These are phyloP conservation scores for Scaptomyza flava DNA, from an alignment of 2,888 invertebrate genomes.

Conservation along the genomic window DNA sequence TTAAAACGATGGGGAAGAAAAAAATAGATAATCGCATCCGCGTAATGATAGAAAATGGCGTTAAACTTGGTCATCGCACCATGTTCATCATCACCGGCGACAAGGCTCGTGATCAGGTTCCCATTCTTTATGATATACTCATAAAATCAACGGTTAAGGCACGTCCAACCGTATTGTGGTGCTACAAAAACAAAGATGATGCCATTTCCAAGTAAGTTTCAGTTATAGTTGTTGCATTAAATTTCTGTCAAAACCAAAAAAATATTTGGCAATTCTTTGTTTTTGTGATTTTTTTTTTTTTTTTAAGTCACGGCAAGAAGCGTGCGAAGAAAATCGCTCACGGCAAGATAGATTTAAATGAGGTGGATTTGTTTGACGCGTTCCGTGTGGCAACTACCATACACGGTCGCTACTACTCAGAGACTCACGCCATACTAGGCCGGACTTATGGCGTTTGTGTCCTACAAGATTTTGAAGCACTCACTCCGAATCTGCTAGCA, in stretches of 20 bases:
- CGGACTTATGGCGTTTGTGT: conserved; percentile 98
- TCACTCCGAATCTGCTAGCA: conserved; percentile 98
- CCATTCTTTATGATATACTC: conserved; percentile 98
- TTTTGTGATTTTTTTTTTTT: not conserved
- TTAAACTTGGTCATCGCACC: conserved; percentile 94
- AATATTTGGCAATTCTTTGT: not conserved
- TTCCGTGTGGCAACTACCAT: conserved; percentile 98
- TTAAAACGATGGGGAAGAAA: conserved; percentile 89
- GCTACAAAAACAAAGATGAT: conserved; percentile 97
- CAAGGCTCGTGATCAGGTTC: conserved; percentile 97
- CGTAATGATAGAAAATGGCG: conserved; percentile 98
- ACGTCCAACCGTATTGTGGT: conserved; percentile 98
- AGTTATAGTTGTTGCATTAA: not conserved
- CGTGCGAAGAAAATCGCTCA: conserved; percentile 96
- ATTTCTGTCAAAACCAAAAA: not conserved
- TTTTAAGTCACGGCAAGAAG: conserved; percentile 93
- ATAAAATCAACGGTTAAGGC: conserved; percentile 97
- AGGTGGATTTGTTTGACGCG: conserved; percentile 98
- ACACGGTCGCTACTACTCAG: conserved; percentile 98
- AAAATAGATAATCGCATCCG: conserved; percentile 99
- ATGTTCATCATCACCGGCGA: conserved; percentile 98
- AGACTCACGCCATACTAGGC: conserved; percentile 98
- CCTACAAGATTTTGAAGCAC: conserved; percentile 98
- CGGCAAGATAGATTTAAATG: conserved; percentile 94
- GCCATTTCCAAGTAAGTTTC: conserved; percentile 91